A percentile compares a stretch with the other conserved stretches of the same genome.
phyloP scores from a whole-genome alignment of 2,888 invertebrate genomes.

The Tolmerus cingulatus region DNA sequence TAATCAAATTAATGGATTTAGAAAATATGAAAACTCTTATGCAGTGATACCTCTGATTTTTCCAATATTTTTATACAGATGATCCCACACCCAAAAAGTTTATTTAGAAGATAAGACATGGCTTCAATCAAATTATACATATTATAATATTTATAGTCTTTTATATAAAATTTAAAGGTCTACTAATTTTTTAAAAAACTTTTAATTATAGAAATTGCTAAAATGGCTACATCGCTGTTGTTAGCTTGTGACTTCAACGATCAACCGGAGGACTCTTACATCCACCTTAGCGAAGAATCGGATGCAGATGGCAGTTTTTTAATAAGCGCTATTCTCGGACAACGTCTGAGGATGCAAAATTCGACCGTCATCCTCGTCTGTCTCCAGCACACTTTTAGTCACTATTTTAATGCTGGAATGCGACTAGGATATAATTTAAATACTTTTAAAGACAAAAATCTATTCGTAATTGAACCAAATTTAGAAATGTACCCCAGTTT shows the following conservation, averaged over 20 bases:
- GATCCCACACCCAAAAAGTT: too few species aligned
- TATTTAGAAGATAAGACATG: too few species aligned
- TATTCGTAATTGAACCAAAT: conserved; percentile 67
- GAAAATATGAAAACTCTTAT: too few species aligned
- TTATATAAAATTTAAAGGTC: neutral
- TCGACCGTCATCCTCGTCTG: conserved; percentile 70
- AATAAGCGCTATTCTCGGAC: conserved; percentile 71
- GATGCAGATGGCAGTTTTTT: conserved; percentile 78
- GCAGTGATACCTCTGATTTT: too few species aligned
- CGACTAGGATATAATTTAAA: conserved; percentile 77
- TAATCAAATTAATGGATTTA: too few species aligned
- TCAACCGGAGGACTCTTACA: conserved; percentile 66
- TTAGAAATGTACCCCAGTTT: conserved; percentile 64
- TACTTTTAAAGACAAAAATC: conserved; percentile 64
- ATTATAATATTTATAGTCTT: too few species aligned
- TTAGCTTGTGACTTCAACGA: conserved; percentile 72
- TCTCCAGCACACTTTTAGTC: conserved; percentile 75
- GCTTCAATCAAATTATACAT: too few species aligned
- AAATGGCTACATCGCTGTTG: conserved; percentile 72
- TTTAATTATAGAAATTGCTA: conserved; percentile 3
- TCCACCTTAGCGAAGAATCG: conserved; percentile 75
- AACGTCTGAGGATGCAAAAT: conserved; percentile 69
- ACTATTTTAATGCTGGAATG: conserved; percentile 78
- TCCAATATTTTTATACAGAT: too few species aligned
- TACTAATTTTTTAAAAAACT: neutral